Conservation (phyloP, 2,888 invertebrate species). For the Cerastis leucographa region DNA sequence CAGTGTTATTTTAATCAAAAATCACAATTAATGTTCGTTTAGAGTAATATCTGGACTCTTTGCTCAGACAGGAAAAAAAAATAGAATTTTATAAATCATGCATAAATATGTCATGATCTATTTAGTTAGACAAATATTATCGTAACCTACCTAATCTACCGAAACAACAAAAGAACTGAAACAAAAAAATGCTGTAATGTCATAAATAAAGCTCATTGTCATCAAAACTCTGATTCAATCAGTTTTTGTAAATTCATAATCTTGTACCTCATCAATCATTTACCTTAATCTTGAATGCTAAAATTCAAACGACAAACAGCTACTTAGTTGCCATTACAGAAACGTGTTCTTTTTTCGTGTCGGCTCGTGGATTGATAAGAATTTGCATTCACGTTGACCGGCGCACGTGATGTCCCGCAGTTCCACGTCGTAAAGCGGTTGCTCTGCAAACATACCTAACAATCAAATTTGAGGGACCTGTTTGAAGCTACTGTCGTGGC, state of each 20-base stretch:
- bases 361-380: constrained; percentile 61
- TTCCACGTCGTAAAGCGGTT: constrained; percentile 56
- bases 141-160: background rate
- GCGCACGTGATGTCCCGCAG: constrained; percentile 68
- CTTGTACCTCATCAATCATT: constrained; percentile 35
- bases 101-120: background rate
- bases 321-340: constrained; percentile 38
- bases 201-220: background rate
- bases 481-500: background rate
- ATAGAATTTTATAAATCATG: background rate
- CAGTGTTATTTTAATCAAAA: background rate
- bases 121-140: background rate
- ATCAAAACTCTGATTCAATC: background rate
- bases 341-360: constrained; percentile 46
- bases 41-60: background rate
- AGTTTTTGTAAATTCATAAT: constrained; percentile 2
- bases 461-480: constrained; percentile 12
- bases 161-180: background rate
- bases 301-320: constrained; percentile 31
- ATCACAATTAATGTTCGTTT: background rate
- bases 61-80: background rate
- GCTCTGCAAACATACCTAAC: constrained; percentile 55
- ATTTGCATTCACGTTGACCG: constrained; percentile 69
- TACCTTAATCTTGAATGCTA: constrained; percentile 24
- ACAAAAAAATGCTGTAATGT: background rate